These are phyloP conservation scores for Ptychadena robeensis DNA, from an alignment of 2,797 vertebrate genomes.

Conservation along the genomic window DNA sequence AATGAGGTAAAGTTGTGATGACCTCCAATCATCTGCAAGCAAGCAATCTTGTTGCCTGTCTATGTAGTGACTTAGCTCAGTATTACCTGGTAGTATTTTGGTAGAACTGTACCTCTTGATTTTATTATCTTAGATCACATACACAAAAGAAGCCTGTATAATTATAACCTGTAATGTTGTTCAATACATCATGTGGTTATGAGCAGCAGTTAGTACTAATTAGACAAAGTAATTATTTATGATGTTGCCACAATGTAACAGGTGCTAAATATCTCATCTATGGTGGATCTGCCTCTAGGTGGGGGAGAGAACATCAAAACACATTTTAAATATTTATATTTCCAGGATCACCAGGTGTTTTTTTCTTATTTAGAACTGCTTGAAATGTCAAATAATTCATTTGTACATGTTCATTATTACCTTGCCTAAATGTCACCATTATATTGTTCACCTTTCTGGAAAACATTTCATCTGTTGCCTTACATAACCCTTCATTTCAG, in stretches of 20 bases:
- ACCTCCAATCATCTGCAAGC: no score
- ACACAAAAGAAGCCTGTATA: neutral
- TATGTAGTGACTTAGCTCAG: neutral
- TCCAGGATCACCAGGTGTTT: conserved; percentile 54
- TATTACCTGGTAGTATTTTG: neutral
- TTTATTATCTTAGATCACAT: neutral
- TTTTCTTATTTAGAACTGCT: conserved; percentile 28
- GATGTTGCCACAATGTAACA: conserved; percentile 18
- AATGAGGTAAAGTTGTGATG: no score
- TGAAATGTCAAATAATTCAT: conserved; percentile 48
- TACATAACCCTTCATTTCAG: conserved; percentile 1
- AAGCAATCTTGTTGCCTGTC: no score
- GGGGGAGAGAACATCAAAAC: conserved; percentile 42
- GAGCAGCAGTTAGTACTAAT: conserved; percentile 15
- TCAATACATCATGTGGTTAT: neutral
- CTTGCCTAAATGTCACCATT: conserved; percentile 47
- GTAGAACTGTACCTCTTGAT: neutral
- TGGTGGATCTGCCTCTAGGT: conserved; percentile 18
- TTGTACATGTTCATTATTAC: conserved; percentile 39
- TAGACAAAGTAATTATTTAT: conserved; percentile 28
- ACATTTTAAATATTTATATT: conserved; percentile 57
- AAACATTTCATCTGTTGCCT: neutral
- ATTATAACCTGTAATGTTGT: neutral
- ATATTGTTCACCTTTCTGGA: conserved; percentile 18
- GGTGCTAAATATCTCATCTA: conserved; percentile 22